Base-by-base conservation (phyloP, 2,888 invertebrate genomes). In the Zhuqinia jingwanae region DNA sequence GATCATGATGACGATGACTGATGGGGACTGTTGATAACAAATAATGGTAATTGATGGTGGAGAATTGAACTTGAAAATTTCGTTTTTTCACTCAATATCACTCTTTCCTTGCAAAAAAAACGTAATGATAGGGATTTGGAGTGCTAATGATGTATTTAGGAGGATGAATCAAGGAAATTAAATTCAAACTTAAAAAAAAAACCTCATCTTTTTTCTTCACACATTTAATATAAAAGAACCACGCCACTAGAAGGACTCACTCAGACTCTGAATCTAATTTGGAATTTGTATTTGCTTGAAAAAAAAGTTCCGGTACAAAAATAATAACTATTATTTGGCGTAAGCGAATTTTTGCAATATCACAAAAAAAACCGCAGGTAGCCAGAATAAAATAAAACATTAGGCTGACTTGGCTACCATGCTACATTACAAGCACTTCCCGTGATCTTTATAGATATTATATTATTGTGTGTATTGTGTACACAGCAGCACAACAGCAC, bases 21-120 rank as follows among this genome's bases (percentile, higher is more conserved):
- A 8, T 70, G 47, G 27, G 47, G 50, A 1, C 70, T 47, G 70
- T 27, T 2, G 22, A 30, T 8, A 63, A 45, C 60, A 6, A 8
- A 65, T 63, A 13, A 36, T 56, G 65, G 53, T 17, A 70, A 70
- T 50, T 47, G 47, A 25, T 70, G 50, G 50, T 25, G 22, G 45
- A 45, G 56, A 80, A 56, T 45, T 85, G 85, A 85, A 85, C 85
- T 85, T 85, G 85, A 85, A 80, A 79, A 17, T 75, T 63, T 50
- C 22, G 5, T 45, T 53, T 65, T n/a, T 45, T 45, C 45, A 50
- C n/a, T n/a, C 47, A 70, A n/a, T 27, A 45, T 25, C 30, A n/a
- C 1, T 25, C 50, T 68, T 42, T 20, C 68, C 22, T 20, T 58
- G 36, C 36, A 36, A 45, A 25, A 58, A 30, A 13, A 1, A 10